Evolutionary conservation across 2,888 invertebrate genomes (phyloP), one percentile per base, ranked within the genome.

Genomic region (Limnephilus auricula): DNA sequence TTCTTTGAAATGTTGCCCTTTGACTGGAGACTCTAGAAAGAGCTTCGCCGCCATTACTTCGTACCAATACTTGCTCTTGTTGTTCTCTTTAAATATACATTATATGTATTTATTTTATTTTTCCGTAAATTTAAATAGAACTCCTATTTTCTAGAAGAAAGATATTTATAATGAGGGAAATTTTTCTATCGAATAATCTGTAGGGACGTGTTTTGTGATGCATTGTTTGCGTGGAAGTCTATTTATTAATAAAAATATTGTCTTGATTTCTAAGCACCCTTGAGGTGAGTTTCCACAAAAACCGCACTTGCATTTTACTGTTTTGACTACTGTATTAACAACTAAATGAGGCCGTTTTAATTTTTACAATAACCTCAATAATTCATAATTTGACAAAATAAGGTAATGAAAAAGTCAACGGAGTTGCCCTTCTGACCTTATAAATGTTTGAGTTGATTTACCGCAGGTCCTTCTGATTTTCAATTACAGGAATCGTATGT

Each of bases 1-100:
- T 40, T 85, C 85, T 85, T 85, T 40, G 85, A 85, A 40, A 40
- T 45, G 34, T 85, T 40, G 40, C 15, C n/a, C 37, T 85, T 85
- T 85, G n/a, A 40, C 37, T 85, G 85, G 13, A 85, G 45, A 40
- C 45, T 65, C 45, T 30, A 34, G 25, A 40, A 45, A n/a, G 85
- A 45, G 40, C n/a, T 85, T 65, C 2, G n/a, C 25, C n/a, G n/a
- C 65, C 25, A n/a, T 65, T 65, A 65, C 65, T 18, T 25, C 65
- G 65, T 25, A 65, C 25, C 40, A 40, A 40, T 40, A 18, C 65
- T 65, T 25, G 65, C 65, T 25, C 25, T 65, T 25, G 65, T 65
- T 25, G n/a, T 65, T n/a, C 10, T 65, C 1, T 65, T 65, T 65
- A 65, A 65, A 65, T 65, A 25, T 65, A 6, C 65, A 65, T 65